These are phyloP conservation scores for Troides helena DNA, from an alignment of 2,888 invertebrate genomes.

Conservation along the genomic window DNA sequence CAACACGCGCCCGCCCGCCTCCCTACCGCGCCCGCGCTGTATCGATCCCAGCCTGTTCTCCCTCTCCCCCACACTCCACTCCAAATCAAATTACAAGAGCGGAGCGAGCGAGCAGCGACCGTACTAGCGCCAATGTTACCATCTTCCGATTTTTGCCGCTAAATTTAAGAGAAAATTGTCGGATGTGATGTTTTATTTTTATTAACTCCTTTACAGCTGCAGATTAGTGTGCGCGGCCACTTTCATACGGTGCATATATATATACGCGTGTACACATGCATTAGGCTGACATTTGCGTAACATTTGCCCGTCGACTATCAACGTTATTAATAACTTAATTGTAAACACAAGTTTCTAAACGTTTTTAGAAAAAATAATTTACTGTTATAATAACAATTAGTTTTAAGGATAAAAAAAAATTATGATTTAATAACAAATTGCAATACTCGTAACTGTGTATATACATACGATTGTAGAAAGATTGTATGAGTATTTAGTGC, in stretches of 20 bases:
- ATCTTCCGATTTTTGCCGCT: conserved; percentile 28
- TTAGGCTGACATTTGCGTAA: neutral
- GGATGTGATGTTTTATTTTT: conserved; percentile 22
- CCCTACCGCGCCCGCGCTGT: conserved; percentile 44
- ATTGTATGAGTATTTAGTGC: neutral
- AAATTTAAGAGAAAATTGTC: conserved; percentile 22
- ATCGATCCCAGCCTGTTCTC: conserved; percentile 47
- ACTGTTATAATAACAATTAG: too few species aligned
- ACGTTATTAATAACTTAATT: neutral
- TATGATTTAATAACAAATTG: too few species aligned
- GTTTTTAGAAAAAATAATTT: too few species aligned
- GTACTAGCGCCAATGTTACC: conserved; percentile 27
- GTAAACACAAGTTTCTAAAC: too few species aligned
- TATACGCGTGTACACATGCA: too few species aligned
- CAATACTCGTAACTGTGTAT: too few species aligned
- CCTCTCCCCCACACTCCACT: conserved; percentile 55
- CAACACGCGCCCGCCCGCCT: conserved; percentile 70
- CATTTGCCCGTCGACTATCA: neutral
- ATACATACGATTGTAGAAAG: neutral
- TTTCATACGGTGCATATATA: too few species aligned
- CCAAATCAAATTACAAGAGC: conserved; percentile 79
- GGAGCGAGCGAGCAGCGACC: conserved; percentile 39
- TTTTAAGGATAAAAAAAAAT: too few species aligned
- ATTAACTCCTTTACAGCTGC: neutral
- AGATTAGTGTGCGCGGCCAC: neutral